Conservation (phyloP, 2,113 vertebrate genomes). For the Chionomys nivalis region DNA sequence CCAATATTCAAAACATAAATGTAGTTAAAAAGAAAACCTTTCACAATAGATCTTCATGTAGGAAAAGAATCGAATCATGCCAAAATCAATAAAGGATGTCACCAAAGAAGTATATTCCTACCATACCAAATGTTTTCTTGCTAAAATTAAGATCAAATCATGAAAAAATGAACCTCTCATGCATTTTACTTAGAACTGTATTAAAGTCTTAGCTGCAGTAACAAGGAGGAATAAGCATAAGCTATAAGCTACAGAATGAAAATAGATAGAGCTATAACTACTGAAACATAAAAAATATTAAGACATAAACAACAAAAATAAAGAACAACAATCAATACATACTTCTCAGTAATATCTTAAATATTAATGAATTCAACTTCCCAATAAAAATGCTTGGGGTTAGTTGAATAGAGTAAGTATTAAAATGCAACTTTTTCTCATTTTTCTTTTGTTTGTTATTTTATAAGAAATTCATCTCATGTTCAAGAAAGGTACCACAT, state of each 20-base stretch:
- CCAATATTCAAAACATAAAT: background rate
- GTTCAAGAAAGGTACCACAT: background rate
- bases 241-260: background rate
- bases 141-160: background rate
- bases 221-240: too few relatives aligned
- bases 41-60: background rate
- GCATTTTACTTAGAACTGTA: background rate
- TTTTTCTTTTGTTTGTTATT: background rate
- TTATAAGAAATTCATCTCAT: background rate
- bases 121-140: background rate
- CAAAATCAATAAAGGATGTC: background rate
- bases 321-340: background rate
- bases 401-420: background rate
- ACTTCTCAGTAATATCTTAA: background rate
- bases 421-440: background rate
- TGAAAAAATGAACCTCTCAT: background rate
- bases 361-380: background rate
- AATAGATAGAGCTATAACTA: background rate
- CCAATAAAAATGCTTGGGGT: background rate
- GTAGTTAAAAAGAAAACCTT: background rate
- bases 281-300: too few relatives aligned
- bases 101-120: background rate
- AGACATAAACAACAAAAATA: background rate
- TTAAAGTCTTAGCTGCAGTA: background rate
- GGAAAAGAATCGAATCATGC: background rate